These are phyloP conservation scores for Falcunculus frontatus DNA, from an alignment of 2,113 vertebrate species.

Conservation along the genomic window DNA sequence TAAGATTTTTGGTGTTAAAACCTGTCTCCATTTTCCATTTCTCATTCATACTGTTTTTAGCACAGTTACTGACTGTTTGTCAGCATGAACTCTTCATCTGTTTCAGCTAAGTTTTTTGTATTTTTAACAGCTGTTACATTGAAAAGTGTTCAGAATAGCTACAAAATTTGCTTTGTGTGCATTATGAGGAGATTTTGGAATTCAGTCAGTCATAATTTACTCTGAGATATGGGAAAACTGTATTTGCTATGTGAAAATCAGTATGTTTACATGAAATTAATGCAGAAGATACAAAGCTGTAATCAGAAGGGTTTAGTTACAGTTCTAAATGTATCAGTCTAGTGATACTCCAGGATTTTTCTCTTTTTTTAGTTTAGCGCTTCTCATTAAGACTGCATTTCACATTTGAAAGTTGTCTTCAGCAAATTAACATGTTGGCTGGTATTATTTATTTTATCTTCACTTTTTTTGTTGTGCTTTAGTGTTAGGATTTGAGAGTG, in stretches of 20 bases:
- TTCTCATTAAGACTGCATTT: slow-evolving; percentile 29
- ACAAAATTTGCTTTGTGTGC: not conserved
- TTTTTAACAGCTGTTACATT: slow-evolving; percentile 27
- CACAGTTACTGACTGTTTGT: slow-evolving; percentile 4
- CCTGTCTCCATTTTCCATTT: slow-evolving; percentile 47
- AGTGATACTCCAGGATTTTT: not conserved
- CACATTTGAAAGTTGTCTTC: not conserved
- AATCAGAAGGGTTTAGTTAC: not conserved
- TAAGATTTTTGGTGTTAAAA: slow-evolving; percentile 60
- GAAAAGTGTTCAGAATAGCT: not conserved
- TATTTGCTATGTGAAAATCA: not conserved
- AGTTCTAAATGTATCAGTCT: not conserved
- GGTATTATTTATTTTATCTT: slow-evolving; percentile 23
- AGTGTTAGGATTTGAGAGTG: not conserved
- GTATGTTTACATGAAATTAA: not conserved
- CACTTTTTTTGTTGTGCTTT: not conserved
- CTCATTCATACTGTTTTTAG: slow-evolving; percentile 13
- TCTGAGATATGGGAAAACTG: not conserved
- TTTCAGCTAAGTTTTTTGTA: not conserved
- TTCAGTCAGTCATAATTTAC: not conserved
- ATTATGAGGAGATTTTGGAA: not conserved
- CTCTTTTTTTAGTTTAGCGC: not conserved
- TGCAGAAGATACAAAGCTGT: not conserved
- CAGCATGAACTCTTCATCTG: not conserved
- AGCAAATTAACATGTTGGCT: slow-evolving; percentile 19